Evolutionary conservation across 1,140 invertebrate genomes (phyloP).

Genomic region (Drosophila ambigua): DNA sequence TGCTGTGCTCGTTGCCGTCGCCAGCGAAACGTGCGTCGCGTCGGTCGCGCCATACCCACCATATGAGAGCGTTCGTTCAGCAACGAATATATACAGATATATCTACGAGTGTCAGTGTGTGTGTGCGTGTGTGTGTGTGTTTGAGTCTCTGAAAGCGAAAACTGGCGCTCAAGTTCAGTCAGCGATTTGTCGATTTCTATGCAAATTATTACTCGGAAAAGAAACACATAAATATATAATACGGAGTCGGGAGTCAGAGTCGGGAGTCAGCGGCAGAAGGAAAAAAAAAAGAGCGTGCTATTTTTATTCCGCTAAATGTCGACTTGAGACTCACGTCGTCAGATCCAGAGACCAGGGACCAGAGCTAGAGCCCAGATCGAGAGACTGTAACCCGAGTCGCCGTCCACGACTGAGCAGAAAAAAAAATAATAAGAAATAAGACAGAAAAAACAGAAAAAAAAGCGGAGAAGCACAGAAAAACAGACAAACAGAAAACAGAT

Average conservation of each 20-base stretch:
- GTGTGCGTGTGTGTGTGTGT: conserved; percentile 2
- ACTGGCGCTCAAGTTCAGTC: conserved; percentile 69
- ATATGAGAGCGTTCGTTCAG: conserved; percentile 34
- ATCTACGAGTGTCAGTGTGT: conserved; percentile 23
- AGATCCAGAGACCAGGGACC: conserved; percentile 16
- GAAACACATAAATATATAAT: conserved; percentile 38
- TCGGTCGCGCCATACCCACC: conserved; percentile 2
- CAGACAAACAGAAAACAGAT: conserved; percentile 65
- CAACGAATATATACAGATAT: conserved; percentile 4
- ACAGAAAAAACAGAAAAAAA: conserved; percentile 31
- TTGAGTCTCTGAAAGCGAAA: conserved; percentile 63
- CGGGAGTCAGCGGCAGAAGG: conserved; percentile 22
- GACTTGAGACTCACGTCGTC: conserved; percentile 69
- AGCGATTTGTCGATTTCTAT: conserved; percentile 72
- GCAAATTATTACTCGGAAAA: conserved; percentile 80
- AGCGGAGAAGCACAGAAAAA: conserved; percentile 45
- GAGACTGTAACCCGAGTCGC: conserved; percentile 71
- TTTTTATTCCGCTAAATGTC: conserved; percentile 81
- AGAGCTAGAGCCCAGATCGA: conserved; percentile 25
- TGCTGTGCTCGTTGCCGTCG: conserved; percentile 4
- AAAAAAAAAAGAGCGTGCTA: conserved; percentile 72
- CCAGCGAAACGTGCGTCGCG: too few species aligned
- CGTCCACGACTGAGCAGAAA: conserved; percentile 24
- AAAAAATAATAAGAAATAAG: conserved; percentile 24
- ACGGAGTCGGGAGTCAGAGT: conserved; percentile 14